phyloP scores from a whole-genome alignment of 2,113 vertebrate genomes.

The Epinephelus fuscoguttatus region DNA sequence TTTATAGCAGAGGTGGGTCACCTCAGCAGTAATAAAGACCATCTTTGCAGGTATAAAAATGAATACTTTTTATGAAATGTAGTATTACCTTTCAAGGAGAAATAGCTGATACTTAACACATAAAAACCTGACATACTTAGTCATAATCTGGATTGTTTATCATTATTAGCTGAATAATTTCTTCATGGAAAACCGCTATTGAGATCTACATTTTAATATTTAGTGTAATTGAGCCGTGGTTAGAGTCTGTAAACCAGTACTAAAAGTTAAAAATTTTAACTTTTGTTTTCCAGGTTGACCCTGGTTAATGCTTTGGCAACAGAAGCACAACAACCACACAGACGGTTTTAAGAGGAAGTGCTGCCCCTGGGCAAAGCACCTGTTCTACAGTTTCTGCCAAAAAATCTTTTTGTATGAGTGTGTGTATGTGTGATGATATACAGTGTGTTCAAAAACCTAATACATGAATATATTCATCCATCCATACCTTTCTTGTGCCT shows the following conservation, averaged over 20 bases:
- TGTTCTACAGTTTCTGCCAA: constrained; percentile 47
- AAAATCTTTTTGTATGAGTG: not conserved
- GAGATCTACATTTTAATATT: not conserved
- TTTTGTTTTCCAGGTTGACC: constrained; percentile 14
- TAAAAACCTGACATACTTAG: too few species aligned
- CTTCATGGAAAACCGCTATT: too few species aligned
- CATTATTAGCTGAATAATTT: too few species aligned
- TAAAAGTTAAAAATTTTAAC: constrained; percentile 6
- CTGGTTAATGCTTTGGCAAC: constrained; percentile 14
- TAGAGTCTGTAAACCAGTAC: not conserved
- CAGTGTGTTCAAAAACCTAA: constrained; percentile 16
- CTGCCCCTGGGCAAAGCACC: constrained; percentile 43
- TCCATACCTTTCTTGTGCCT: constrained; percentile 23
- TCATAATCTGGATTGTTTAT: not conserved
- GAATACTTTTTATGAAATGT: not conserved
- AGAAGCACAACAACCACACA: constrained; percentile 3
- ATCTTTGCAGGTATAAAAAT: not conserved
- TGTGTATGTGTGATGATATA: constrained; percentile 22
- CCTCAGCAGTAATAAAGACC: not conserved
- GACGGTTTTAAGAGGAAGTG: constrained; percentile 19
- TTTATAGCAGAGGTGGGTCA: not conserved
- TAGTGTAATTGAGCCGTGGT: not conserved
- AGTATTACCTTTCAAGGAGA: not conserved
- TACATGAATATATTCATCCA: constrained; percentile 52
- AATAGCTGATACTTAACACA: not conserved